phyloP scores from a whole-genome alignment of 1,140 invertebrate species.

The Onthophagus taurus region DNA sequence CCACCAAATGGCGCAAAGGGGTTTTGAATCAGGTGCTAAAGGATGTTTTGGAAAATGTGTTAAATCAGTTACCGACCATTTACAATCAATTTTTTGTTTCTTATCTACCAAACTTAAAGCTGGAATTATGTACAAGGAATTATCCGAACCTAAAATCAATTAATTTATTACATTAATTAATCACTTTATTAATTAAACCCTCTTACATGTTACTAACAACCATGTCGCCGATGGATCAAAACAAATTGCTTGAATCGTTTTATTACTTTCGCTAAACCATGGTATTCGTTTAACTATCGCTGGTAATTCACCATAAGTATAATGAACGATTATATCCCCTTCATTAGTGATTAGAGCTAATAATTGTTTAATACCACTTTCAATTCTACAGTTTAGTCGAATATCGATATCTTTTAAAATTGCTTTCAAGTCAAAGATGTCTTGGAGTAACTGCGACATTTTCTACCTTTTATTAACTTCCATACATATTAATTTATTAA shows the following conservation, averaged over 20 bases:
- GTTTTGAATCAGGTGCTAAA: constrained; percentile 44
- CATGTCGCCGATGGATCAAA: constrained; percentile 62
- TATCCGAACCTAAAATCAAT: constrained; percentile 37
- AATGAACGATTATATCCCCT: constrained; percentile 34
- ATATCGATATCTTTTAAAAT: constrained; percentile 33
- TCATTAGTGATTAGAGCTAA: constrained; percentile 34
- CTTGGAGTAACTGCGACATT: constrained; percentile 13
- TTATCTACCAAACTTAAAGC: constrained; percentile 47
- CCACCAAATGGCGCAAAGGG: constrained; percentile 59
- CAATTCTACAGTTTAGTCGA: constrained; percentile 30
- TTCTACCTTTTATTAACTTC: too few relatives aligned
- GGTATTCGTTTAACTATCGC: constrained; percentile 54
- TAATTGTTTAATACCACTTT: constrained; percentile 37
- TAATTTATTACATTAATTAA: constrained; percentile 1
- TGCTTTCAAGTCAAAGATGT: constrained; percentile 34
- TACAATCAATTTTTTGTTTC: constrained; percentile 42
- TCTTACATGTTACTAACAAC: constrained; percentile 52
- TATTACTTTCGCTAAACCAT: constrained; percentile 52
- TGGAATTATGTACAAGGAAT: constrained; percentile 53
- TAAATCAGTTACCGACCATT: constrained; percentile 48
- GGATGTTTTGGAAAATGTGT: constrained; percentile 42
- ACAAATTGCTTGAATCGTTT: constrained; percentile 52
- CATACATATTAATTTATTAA: too few relatives aligned
- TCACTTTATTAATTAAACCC: constrained; percentile 3
- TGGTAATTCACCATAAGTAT: constrained; percentile 34